Evolutionary conservation across 2,797 vertebrate species (phyloP).

Genomic region (Gymnothorax javanicus): DNA sequence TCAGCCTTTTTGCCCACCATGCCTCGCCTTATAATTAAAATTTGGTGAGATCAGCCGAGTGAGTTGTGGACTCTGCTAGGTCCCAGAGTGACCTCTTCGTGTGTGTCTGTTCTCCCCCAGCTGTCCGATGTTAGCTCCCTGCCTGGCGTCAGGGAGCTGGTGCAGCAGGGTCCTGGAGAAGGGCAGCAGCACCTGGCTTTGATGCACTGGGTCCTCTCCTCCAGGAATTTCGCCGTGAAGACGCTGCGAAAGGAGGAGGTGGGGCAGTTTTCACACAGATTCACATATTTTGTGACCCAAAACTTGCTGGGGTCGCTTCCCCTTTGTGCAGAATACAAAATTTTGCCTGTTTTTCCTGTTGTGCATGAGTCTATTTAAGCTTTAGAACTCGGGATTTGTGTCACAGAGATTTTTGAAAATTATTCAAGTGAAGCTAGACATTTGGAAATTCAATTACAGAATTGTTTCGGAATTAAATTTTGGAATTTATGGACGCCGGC

Average conservation of each 20-base stretch:
- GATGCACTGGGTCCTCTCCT: conserved; percentile 89
- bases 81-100: conserved; percentile 55
- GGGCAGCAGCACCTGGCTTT: conserved; percentile 81
- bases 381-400: too few species aligned
- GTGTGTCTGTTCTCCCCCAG: conserved; percentile 60
- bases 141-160: conserved; percentile 84
- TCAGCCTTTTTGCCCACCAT: background rate
- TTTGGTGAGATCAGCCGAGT: background rate
- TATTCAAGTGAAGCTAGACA: too few species aligned
- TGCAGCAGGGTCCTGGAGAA: conserved; percentile 70
- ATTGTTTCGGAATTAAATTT: too few species aligned
- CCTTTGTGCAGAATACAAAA: too few species aligned
- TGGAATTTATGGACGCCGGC: too few species aligned
- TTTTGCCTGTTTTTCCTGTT: too few species aligned
- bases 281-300: background rate
- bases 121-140: conserved; percentile 82
- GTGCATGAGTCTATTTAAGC: too few species aligned
- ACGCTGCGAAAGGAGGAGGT: conserved; percentile 88
- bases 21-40: background rate
- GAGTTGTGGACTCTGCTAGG: background rate
- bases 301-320: background rate
- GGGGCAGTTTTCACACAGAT: background rate
- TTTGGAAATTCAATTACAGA: too few species aligned
- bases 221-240: conserved; percentile 87
- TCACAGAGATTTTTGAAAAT: too few species aligned